These are phyloP conservation scores for Sarcophaga rosellei DNA, from an alignment of 2,888 invertebrate species.

Conservation along the genomic window DNA sequence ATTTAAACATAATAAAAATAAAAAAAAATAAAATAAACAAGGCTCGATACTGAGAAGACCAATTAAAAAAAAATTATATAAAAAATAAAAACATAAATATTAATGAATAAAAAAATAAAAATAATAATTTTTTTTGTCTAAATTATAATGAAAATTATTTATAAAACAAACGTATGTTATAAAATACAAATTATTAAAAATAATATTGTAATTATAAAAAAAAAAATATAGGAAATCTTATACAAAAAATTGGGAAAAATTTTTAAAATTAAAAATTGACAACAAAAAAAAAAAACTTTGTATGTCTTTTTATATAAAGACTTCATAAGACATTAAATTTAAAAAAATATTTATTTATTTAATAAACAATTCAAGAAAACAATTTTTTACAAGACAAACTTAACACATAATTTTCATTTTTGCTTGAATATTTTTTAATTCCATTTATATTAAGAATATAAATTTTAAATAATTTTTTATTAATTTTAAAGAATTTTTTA, in stretches of 20 bases:
- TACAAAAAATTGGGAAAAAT: constrained; percentile 61
- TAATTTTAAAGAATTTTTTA: neutral
- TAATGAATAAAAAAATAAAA: constrained; percentile 22
- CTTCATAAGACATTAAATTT: neutral
- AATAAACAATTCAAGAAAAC: constrained; percentile 15
- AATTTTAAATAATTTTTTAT: no score
- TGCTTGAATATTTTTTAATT: neutral
- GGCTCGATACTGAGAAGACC: constrained; percentile 75
- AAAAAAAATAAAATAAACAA: constrained; percentile 45
- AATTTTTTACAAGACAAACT: neutral
- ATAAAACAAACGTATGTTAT: no score
- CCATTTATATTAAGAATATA: no score
- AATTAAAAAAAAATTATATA: constrained; percentile 66
- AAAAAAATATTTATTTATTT: constrained; percentile 16
- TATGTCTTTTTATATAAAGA: neutral
- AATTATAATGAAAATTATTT: constrained; percentile 11
- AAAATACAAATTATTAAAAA: neutral
- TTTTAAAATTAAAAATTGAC: neutral
- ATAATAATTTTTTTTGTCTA: constrained; percentile 47
- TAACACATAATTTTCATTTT: neutral
- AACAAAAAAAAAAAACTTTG: neutral
- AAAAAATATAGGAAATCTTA: constrained; percentile 73
- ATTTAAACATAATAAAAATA: constrained; percentile 26
- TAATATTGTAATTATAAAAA: constrained; percentile 51
- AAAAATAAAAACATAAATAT: constrained; percentile 40